Percentiles rank a stretch among this genome's conserved stretches.
These are phyloP conservation scores for Oscheius onirici DNA, from an alignment of 2,888 invertebrate genomes.

Conservation along the genomic window DNA sequence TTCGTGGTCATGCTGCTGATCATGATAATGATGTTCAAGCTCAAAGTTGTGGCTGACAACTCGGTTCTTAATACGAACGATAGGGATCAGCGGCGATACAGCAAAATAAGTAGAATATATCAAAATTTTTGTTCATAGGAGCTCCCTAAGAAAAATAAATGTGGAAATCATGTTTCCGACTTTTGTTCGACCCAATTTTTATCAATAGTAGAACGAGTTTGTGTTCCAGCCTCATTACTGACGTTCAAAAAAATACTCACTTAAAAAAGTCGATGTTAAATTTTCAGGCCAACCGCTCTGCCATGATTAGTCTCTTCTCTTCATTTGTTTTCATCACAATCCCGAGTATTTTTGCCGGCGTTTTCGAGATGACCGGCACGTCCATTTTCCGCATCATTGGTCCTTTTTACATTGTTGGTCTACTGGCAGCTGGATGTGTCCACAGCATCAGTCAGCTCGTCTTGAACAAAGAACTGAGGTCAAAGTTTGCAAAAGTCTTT, in stretches of 20 bases:
- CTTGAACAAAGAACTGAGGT: background rate
- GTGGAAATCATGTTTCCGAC: too few species aligned
- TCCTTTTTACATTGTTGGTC: constrained; percentile 21
- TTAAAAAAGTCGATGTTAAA: too few species aligned
- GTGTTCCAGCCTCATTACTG: too few species aligned
- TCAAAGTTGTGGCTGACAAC: background rate
- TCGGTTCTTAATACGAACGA: background rate
- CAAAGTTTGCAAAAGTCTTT: background rate
- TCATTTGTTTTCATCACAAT: constrained; percentile 17
- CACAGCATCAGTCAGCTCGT: constrained; percentile 6
- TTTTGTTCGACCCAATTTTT: too few species aligned
- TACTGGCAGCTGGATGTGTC: constrained; percentile 6
- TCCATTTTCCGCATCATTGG: constrained; percentile 16
- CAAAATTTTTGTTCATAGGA: too few species aligned
- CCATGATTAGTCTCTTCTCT: background rate
- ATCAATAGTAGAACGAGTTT: too few species aligned
- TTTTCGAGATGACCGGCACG: constrained; percentile 5
- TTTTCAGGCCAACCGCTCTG: constrained; percentile 15
- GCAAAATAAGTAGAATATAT: background rate
- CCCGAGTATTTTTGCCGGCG: constrained; percentile 5
- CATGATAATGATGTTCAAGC: background rate
- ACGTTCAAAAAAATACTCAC: too few species aligned
- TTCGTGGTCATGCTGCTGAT: constrained; percentile 2
- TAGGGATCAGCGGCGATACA: background rate
- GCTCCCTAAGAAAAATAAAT: too few species aligned